Base-by-base conservation (phyloP, 2,888 invertebrate species). In the Leptinotarsa juncta region DNA sequence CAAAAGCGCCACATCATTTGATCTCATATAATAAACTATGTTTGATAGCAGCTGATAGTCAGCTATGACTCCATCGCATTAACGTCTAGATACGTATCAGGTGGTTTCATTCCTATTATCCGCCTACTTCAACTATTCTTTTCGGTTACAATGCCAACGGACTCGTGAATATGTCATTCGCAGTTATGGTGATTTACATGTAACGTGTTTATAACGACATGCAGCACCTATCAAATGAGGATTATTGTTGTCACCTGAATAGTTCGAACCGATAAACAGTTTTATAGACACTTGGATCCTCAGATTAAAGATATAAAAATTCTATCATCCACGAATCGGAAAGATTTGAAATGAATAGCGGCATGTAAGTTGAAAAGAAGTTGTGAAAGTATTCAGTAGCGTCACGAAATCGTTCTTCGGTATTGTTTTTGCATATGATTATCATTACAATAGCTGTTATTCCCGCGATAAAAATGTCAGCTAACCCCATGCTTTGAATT, bases 61-160 rank as follows among this genome's bases (percentile, higher is more conserved):
- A 23, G 42, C 57, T 69, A 69, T 69, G 69, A 69, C 57, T 69
- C 57, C 42, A 18, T 69, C 23, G 23, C 48, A 57, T 57, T 68
- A 68, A 53, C 55, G 68, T 55, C 68, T 10, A 55, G 68, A 68
- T 69, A 69, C 32, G 53, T 68, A 72, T 72, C 72, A 72, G 72
- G 62, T 72, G 72, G 68, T 51, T 68, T 60, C 49, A 53, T 66
- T 62, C 48, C 51, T 65, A 68, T 68, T 65, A 20, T 62, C 68
- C 72, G 65, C 72, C 68, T 65, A 72, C 72, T 50, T 42, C 1
- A 62, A 32, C 53, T 60, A 57, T 60, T 53, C 51, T 60, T 67
- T 62, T 72, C 57, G 14, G 57, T n/a, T 66, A 65, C 65, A 65
- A 71, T 71, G 71, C 53, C 71, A 66, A 71, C 18, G 32, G 23